phyloP scores from a whole-genome alignment of 1,140 invertebrate species.

The Oryzaephilus surinamensis region DNA sequence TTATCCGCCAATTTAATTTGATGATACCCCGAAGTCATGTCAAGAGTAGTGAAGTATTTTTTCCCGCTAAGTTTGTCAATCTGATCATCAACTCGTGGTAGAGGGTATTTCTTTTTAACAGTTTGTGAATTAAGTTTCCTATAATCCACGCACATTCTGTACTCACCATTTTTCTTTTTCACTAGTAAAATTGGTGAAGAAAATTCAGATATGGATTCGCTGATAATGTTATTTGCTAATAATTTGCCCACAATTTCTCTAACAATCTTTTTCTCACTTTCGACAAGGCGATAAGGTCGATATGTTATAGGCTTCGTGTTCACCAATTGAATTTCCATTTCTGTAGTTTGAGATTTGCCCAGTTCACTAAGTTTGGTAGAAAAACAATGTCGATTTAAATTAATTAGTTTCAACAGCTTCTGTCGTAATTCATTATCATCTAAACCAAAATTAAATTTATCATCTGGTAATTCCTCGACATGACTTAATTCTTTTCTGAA shows the following conservation, averaged over 20 bases:
- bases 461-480: no score
- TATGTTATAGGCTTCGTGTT: background rate
- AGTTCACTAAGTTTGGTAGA: background rate
- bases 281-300: background rate
- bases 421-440: no score
- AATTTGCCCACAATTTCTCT: conserved; percentile 21
- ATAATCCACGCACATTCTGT: conserved; percentile 22
- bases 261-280: background rate
- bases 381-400: no score
- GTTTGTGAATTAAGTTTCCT: conserved; percentile 21
- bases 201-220: conserved; percentile 21
- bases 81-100: conserved; percentile 20
- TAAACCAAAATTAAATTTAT: no score
- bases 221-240: conserved; percentile 17
- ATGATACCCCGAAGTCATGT: conserved; percentile 22
- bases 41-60: conserved; percentile 23
- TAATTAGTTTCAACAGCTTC: no score
- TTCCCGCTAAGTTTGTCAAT: conserved; percentile 13
- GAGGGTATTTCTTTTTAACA: conserved; percentile 17
- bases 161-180: conserved; percentile 18
- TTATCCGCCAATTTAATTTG: conserved; percentile 27
- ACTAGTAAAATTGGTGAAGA: conserved; percentile 21
- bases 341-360: background rate
- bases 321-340: background rate
- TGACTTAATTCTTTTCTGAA: no score